Percentiles rank a stretch among this genome's conserved stretches.
Conservation (phyloP, 37 sponge, comb jelly and placozoan genomes). For the Aplysina aerophoba region DNA sequence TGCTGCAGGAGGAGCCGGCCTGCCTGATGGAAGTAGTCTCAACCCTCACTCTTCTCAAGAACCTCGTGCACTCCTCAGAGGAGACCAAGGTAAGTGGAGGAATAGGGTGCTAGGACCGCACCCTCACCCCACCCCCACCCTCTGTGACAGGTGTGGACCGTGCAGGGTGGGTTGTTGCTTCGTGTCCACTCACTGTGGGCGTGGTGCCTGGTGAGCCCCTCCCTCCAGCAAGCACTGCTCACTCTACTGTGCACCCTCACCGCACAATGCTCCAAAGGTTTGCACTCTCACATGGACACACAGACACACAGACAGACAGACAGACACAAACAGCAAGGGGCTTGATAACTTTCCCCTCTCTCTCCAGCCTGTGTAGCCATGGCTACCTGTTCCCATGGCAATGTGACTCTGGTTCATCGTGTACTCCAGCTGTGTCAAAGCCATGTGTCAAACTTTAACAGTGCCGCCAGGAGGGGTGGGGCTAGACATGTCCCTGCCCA, state of each 20-base stretch:
- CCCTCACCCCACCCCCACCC: not conserved
- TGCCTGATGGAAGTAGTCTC: constrained; percentile 21
- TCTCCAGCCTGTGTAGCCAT: not conserved
- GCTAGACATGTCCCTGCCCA: constrained; percentile 24
- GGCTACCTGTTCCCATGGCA: constrained; percentile 23
- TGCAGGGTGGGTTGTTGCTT: constrained; percentile 34
- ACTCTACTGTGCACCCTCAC: constrained; percentile 45
- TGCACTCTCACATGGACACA: not conserved
- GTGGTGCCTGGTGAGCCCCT: constrained; percentile 36
- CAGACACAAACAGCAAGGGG: not conserved
- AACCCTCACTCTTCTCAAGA: constrained; percentile 45
- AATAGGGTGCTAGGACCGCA: no score
- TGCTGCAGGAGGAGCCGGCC: constrained; percentile 36
- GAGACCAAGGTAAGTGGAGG: constrained; percentile 44
- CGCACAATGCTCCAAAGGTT: constrained; percentile 59
- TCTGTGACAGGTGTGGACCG: not conserved
- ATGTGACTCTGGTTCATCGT: constrained; percentile 43
- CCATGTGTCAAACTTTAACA: constrained; percentile 37
- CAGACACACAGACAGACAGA: not conserved
- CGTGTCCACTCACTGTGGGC: constrained; percentile 69
- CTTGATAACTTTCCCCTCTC: not conserved
- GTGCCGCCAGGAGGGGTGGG: constrained; percentile 12
- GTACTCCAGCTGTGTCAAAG: constrained; percentile 42
- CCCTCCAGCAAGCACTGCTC: constrained; percentile 46
- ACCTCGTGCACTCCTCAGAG: constrained; percentile 46